phyloP scores from a whole-genome alignment of 2,113 vertebrate genomes.

The Eonycteris spelaea region DNA sequence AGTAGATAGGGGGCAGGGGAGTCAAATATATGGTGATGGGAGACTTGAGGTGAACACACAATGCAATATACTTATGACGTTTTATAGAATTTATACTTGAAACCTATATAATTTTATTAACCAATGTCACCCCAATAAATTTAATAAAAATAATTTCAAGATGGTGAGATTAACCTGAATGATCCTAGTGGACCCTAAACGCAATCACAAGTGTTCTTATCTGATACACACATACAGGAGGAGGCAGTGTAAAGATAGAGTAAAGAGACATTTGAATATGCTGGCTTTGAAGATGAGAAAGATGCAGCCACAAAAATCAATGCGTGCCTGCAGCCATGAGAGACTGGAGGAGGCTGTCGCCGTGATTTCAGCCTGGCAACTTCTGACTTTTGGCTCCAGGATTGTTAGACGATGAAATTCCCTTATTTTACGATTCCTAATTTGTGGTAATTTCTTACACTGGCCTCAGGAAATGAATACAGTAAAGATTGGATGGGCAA shows the following conservation, averaged over 20 bases:
- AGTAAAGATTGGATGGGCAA: accelerated
- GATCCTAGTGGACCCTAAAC: not conserved
- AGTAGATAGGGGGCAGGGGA: too few species aligned
- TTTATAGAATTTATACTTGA: too few species aligned
- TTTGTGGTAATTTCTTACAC: not conserved
- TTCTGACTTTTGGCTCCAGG: not conserved
- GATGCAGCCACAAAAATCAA: not conserved
- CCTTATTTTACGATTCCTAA: not conserved
- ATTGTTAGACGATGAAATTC: not conserved
- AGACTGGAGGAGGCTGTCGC: not conserved
- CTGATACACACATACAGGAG: not conserved
- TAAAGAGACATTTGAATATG: not conserved
- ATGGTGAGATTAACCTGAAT: not conserved
- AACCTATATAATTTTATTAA: too few species aligned
- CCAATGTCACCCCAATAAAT: too few species aligned
- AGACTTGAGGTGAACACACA: too few species aligned
- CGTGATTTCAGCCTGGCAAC: not conserved
- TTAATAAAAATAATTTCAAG: not conserved
- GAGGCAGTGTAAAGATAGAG: not conserved
- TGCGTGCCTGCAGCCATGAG: not conserved
- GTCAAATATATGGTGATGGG: too few species aligned
- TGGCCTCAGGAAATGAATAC: not conserved
- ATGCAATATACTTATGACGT: too few species aligned
- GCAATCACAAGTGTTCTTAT: not conserved
- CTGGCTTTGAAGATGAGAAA: not conserved